Base-by-base conservation (phyloP, 2,797 vertebrate species). In the Gambelia wislizenii region DNA sequence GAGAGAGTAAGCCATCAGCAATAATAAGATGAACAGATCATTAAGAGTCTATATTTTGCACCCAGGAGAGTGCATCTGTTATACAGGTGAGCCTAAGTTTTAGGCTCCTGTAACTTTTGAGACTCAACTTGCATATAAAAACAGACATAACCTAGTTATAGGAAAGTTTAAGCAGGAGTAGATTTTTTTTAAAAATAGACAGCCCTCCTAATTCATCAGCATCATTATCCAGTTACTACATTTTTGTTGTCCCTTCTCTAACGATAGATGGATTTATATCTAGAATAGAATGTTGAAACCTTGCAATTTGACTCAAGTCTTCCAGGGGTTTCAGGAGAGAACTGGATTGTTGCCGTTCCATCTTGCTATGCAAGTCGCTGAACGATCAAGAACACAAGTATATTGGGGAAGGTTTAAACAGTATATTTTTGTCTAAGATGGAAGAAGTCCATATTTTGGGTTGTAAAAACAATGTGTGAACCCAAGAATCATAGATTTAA, bases 281-380 rank as follows among this genome's bases (percentile, higher is more conserved):
- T 86, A 92, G 92, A 75, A 89, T 91, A 84, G 70, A 85, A 90
- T 84, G 67, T 89, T 90, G 94, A 91, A 96, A 91, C 92, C 95
- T 95, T 93, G 89, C 94, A 84, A 22, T 88, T 92, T 93, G 89
- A 93, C 93, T 89, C 39, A 89, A 95, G 96, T 97, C 96, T 97
- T 97, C 96, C 96, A 95, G 92, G 93, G 91, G 92, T 93, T 91
- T 91, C 93, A 92, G 76, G 94, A n/a, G 89, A 87, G 87, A 87
- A 91, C 92, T 95, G 47, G 94, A 93, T 95, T 95, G 91, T 74
- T 95, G 91, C 92, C 47, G 93, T 90, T 86, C 85, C 88, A 3
- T 92, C 96, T 97, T 97, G 96, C 96, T 97, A 96, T 96, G 97
- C 96, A 97, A 96, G 94, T 94, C 95, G 94, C 44, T 69, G 7